phyloP scores from a whole-genome alignment of 2,888 invertebrate genomes.

The Chrysodeixis includens region DNA sequence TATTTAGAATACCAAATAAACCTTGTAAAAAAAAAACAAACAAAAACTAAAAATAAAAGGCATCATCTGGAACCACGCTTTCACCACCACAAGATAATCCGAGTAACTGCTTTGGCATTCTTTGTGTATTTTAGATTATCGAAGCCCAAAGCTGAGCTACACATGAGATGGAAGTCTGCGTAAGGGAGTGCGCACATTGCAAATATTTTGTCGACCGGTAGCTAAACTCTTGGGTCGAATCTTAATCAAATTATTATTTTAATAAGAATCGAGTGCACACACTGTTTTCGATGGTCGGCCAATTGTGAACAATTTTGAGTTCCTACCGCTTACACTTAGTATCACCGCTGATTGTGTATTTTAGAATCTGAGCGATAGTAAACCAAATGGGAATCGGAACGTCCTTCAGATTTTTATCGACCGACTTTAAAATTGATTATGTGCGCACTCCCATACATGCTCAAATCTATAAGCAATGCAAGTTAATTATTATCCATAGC shows the following conservation, averaged over 20 bases:
- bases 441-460: slow-evolving; percentile 50
- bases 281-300: slow-evolving; percentile 49
- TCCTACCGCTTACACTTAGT: slow-evolving; percentile 18
- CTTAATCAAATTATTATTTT: slow-evolving; percentile 43
- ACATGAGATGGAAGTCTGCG: slow-evolving; percentile 41
- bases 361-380: slow-evolving; percentile 23
- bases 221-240: slow-evolving; percentile 32
- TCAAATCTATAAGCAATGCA: slow-evolving; percentile 27
- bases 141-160: slow-evolving; percentile 12
- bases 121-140: slow-evolving; percentile 6
- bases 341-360: slow-evolving; percentile 28
- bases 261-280: slow-evolving; percentile 51
- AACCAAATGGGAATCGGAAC: slow-evolving; percentile 48
- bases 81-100: slow-evolving; percentile 12
- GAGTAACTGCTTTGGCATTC: slow-evolving; percentile 7
- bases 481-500: slow-evolving; percentile 15
- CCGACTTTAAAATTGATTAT: slow-evolving; percentile 51
- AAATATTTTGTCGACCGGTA: slow-evolving; percentile 43
- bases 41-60: not conserved
- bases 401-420: slow-evolving; percentile 50
- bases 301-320: slow-evolving; percentile 43
- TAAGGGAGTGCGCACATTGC: slow-evolving; percentile 50
- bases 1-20: not conserved
- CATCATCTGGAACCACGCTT: slow-evolving; percentile 6
- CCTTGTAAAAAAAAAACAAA: not conserved